Base-by-base conservation (phyloP, 2,797 vertebrate species). In the Alosa sapidissima region DNA sequence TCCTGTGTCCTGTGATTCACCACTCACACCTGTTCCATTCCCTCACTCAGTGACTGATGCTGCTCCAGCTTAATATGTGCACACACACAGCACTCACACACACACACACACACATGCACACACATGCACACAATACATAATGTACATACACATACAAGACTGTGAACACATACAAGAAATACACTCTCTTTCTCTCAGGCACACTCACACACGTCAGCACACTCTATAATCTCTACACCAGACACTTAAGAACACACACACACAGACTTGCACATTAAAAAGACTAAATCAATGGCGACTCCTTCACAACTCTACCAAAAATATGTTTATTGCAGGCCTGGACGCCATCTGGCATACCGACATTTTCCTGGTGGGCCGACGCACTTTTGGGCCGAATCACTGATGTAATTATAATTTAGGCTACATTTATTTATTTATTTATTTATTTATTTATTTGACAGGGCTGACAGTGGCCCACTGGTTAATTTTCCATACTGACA, bases 11-110 rank as follows among this genome's bases (percentile, higher is more conserved):
- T 81, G 45, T 90, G 62, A 55, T 87, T 88, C 84, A 58, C 86
- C 81, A 87, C 83, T 48, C 88, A 88, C 87, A 89, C 86, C 93
- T 94, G 94, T 92, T 94, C 81, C 68, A 16, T 91, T 81, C 90
- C 81, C 82, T 93, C 93, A 84, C 19, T 10, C 58, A 83, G 9
- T 8, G 47, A 41, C 72, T 21, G 5, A 78, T 10, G 19, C 41
- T 14, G 3, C 60, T 65, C 16, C 0, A 19, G n/a, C 0, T 28
- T 24, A 33, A 9, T 21, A 49, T 13, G 83, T 55, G 84, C 85
- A 86, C 83, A 87, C 41, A 85, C 82, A 28, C 13, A 33, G 10
- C 82, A 58, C 28, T 33, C 58, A 81, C 47, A 16, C 62, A 60
- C 3, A 11, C 49, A 62, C 78, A 54, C 81, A 83, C 19, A 82